These are phyloP conservation scores for Engystomops pustulosus DNA, from an alignment of 2,113 vertebrate species.

Conservation along the genomic window DNA sequence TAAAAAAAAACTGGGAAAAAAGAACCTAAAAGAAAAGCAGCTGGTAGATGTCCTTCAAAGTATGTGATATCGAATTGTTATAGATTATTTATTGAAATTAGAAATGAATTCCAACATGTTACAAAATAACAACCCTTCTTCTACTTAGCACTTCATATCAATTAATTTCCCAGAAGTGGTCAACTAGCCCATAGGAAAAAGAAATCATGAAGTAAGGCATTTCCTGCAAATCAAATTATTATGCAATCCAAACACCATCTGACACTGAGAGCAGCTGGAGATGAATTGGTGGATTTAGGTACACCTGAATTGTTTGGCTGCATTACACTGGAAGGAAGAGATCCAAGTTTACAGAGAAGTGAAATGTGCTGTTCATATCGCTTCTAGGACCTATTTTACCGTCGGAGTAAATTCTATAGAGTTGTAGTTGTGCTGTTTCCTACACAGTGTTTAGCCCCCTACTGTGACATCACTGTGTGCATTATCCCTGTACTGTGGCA, in stretches of 20 bases:
- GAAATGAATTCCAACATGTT: too few species aligned
- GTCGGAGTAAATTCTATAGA: neutral
- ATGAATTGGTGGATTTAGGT: slow-evolving; percentile 13
- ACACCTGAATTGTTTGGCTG: slow-evolving; percentile 53
- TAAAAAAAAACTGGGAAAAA: too few species aligned
- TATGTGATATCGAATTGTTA: too few species aligned
- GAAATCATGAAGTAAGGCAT: slow-evolving; percentile 9
- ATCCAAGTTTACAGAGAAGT: slow-evolving; percentile 21
- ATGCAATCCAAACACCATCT: slow-evolving; percentile 36
- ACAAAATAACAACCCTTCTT: too few species aligned
- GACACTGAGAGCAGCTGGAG: slow-evolving; percentile 41
- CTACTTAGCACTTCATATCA: neutral
- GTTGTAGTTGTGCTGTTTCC: neutral
- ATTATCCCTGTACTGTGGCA: too few species aligned
- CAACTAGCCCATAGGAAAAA: neutral
- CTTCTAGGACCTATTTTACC: neutral
- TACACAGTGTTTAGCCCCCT: neutral
- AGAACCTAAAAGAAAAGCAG: too few species aligned
- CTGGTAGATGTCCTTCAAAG: too few species aligned
- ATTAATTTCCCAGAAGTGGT: neutral
- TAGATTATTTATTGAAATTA: too few species aligned
- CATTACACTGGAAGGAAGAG: neutral
- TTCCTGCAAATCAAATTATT: slow-evolving; percentile 18
- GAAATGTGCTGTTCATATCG: neutral
- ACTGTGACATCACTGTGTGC: too few species aligned